Base-by-base conservation (phyloP, 2,113 vertebrate species). In the Zosterops borbonicus region DNA sequence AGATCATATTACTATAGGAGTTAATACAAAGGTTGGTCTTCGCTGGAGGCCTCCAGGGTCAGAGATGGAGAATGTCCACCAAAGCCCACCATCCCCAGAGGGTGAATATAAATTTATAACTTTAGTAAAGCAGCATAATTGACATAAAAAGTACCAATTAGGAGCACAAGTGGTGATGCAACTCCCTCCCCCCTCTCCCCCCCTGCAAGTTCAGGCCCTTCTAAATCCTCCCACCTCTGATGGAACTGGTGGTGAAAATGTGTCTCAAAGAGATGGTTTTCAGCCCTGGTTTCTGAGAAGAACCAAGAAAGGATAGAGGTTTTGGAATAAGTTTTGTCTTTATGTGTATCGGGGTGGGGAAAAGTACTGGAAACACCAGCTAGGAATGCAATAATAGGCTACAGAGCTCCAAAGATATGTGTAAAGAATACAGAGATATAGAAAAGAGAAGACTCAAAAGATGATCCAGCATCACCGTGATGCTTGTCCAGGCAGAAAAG, bases 391-490 rank as follows among this genome's bases (percentile, higher is more conserved):
- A 2, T 22, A 25, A 44, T 7, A 7, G 25, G 1, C 33, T 31
- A 44, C 47, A 63, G 68, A 63, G 39, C 39, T 53, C 21, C 33
- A 31, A 44, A 62, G 1, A 27, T 15, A 5, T 27, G 27, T 37
- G 22, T 9, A 13, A 17, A 62, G 56, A 12, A 17, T 21, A 46
- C 22, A 27, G 47, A 62, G 31, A 9, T 22, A 25, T 0, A 27
- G 39, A 44, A 62, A 62, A 62, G 37, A 20, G 33, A 17, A 60
- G 55, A 22, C 0, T 0, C 4, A 67, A 12, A 62, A 73, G 10
- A 27, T 16, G 4, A 31, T 46, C 27, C 0, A 1, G 39, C n/a
- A 73, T 39, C 39, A 46, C 28, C 28, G 2, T 3, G 16, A 19
- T 47, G 37, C 12, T 39, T 22, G 21, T 15, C 27, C 44, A 49